Evolutionary conservation across 1,140 invertebrate species (phyloP), one percentile per base, ranked within the genome.

Genomic region (Hermetia illucens): DNA sequence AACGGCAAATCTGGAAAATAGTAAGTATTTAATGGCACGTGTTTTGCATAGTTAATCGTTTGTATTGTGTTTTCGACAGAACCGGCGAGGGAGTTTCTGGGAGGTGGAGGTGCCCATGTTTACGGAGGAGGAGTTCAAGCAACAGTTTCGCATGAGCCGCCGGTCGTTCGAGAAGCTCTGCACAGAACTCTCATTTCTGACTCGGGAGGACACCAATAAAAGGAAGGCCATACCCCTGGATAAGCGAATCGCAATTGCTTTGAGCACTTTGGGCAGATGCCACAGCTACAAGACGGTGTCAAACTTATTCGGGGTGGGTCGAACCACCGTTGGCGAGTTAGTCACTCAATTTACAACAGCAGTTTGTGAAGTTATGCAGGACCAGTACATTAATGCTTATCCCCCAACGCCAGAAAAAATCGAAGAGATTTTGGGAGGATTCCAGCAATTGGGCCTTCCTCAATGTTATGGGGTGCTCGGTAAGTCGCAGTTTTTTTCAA

Each of bases 191-290:
- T 17, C n/a, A 8, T 12, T 13, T n/a, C 24, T 39, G 25, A 34
- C 18, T 35, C 24, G 21, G 29, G 29, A 17, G 18, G 34, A 41
- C 16, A 41, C 33, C 6, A 25, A 19, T 3, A 34, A 3, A 19
- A 21, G 39, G 3, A 36, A 41, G 36, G 21, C 21, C 21, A 41
- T 41, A 24, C 39, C 39, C 17, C 34, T 41, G 20, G 33, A 41
- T 17, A 41, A 41, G 30, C 30, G 36, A 19, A 31, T 42, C n/a
- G 41, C 36, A 3, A 34, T 42, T 13, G 41, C 41, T 20, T 24
- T 42, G 17, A 39, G 39, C n/a, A 29, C 37, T 3, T 17, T 42
- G 15, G 36, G 40, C 2, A 38, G 35, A 6, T 42, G 35, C 13
- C 13, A 34, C 6, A 30, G 38, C 31, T 42, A 42, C 27, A 19